Evolutionary conservation across 2,888 invertebrate genomes (phyloP).

Genomic region (Aelia acuminata): DNA sequence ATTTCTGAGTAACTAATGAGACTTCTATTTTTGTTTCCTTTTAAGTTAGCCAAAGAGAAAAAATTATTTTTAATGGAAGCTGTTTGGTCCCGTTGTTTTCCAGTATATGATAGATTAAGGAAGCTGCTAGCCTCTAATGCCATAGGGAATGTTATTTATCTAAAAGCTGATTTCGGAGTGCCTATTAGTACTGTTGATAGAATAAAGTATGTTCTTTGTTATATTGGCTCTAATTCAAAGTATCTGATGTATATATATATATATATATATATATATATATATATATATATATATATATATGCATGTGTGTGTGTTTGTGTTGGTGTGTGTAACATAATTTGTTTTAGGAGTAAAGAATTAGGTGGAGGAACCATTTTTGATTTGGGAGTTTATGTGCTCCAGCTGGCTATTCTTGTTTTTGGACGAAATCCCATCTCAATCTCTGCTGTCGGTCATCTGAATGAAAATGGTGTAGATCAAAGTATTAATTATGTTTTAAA

Average conservation of each 20-base stretch:
- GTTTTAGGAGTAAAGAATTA: conserved; percentile 69
- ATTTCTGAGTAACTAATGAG: neutral
- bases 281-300: neutral
- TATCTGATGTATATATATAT: neutral
- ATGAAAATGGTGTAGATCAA: conserved; percentile 80
- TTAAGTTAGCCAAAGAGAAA: conserved; percentile 77
- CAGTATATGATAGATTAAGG: conserved; percentile 79
- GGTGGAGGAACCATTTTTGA: conserved; percentile 85
- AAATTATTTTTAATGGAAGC: conserved; percentile 90
- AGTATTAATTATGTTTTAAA: conserved; percentile 77
- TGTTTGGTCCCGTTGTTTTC: conserved; percentile 87
- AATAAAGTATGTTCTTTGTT: neutral
- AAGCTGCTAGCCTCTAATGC: conserved; percentile 77
- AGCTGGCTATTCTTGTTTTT: conserved; percentile 81
- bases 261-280: no score
- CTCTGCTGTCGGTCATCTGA: conserved; percentile 78
- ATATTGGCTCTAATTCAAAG: neutral
- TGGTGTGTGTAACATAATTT: neutral
- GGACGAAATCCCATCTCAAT: conserved; percentile 79
- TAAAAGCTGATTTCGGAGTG: neutral
- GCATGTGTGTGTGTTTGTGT: no score
- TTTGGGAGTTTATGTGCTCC: conserved; percentile 83
- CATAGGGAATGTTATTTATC: conserved; percentile 80
- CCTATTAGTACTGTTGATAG: neutral
- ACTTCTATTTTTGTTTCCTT: neutral